A percentile compares a stretch with the other conserved stretches of the same genome.
Conservation (phyloP, 2,113 vertebrate genomes). For the rabbit (Oryctolagus cuniculus) region DNA sequence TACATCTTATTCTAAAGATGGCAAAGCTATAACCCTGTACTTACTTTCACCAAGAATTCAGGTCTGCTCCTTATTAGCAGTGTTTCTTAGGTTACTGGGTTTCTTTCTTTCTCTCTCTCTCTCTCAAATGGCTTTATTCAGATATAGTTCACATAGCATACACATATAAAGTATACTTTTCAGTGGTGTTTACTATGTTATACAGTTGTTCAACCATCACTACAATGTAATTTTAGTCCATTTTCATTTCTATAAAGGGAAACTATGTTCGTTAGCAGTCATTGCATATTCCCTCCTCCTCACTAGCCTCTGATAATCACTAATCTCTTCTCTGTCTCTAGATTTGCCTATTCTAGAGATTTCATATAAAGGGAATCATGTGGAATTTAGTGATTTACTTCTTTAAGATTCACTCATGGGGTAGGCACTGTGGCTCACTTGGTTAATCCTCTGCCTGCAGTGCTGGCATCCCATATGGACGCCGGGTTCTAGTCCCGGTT, state of each 20-base stretch:
- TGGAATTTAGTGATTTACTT: not conserved
- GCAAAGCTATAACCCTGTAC: not conserved
- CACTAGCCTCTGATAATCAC: slow-evolving; percentile 1
- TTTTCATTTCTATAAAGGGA: slow-evolving; percentile 39
- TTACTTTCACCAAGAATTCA: slow-evolving; percentile 48
- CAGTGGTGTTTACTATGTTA: slow-evolving; percentile 45
- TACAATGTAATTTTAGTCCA: slow-evolving; percentile 36
- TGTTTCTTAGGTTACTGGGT: slow-evolving; percentile 28
- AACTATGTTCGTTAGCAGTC: not conserved
- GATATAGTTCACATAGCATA: slow-evolving; percentile 9
- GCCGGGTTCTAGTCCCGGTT: too few relatives aligned
- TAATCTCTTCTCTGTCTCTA: slow-evolving; percentile 54
- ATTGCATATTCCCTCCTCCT: not conserved
- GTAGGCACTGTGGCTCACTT: too few relatives aligned
- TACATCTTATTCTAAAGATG: not conserved
- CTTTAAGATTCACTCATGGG: not conserved
- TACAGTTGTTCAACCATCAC: not conserved
- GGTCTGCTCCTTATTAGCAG: not conserved
- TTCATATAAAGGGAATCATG: slow-evolving; percentile 48
- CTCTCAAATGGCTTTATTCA: slow-evolving; percentile 7
- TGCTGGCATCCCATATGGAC: too few relatives aligned
- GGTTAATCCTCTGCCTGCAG: too few relatives aligned
- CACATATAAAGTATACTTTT: not conserved
- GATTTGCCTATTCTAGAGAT: slow-evolving; percentile 29
- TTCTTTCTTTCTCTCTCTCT: not conserved